Percentiles rank a stretch among this genome's conserved stretches.
Evolutionary conservation across 2,888 invertebrate genomes (phyloP).

Genomic region (Alviniconcha strummeri): DNA sequence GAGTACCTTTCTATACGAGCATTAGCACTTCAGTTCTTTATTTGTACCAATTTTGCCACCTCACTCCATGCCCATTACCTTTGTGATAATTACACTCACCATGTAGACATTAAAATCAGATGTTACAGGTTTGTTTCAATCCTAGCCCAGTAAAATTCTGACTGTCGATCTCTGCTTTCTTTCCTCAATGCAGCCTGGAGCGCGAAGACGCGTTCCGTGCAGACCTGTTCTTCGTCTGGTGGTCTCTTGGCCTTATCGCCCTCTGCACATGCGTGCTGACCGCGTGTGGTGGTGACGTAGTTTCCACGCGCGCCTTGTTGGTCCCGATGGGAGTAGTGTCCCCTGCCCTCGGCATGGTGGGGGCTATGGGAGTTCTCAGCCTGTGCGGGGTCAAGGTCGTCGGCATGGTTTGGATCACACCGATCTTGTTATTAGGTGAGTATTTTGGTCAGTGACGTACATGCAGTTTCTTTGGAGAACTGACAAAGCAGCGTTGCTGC

Average conservation of each 20-base stretch:
- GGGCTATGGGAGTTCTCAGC: slow-evolving; percentile 52
- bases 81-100: too few species aligned
- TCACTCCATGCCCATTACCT: too few species aligned
- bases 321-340: slow-evolving; percentile 50
- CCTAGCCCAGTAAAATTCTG: too few species aligned
- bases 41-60: too few species aligned
- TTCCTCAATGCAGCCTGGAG: slow-evolving; percentile 35
- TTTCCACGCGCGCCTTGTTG: slow-evolving; percentile 47
- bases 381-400: slow-evolving; percentile 49
- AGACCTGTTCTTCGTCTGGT: slow-evolving; percentile 38
- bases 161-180: too few species aligned
- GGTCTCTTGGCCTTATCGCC: slow-evolving; percentile 40
- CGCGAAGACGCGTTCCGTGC: slow-evolving; percentile 42
- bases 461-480: too few species aligned
- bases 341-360: slow-evolving; percentile 51
- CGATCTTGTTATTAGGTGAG: slow-evolving; percentile 55
- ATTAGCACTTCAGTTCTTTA: too few species aligned
- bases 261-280: slow-evolving; percentile 38
- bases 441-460: not conserved
- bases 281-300: slow-evolving; percentile 45
- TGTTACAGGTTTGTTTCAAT: too few species aligned
- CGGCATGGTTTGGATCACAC: slow-evolving; percentile 55
- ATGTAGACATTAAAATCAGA: too few species aligned
- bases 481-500: too few species aligned
- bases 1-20: too few species aligned